Evolutionary conservation across 2,797 vertebrate species (phyloP).

Genomic region (Acridotheres tristis): DNA sequence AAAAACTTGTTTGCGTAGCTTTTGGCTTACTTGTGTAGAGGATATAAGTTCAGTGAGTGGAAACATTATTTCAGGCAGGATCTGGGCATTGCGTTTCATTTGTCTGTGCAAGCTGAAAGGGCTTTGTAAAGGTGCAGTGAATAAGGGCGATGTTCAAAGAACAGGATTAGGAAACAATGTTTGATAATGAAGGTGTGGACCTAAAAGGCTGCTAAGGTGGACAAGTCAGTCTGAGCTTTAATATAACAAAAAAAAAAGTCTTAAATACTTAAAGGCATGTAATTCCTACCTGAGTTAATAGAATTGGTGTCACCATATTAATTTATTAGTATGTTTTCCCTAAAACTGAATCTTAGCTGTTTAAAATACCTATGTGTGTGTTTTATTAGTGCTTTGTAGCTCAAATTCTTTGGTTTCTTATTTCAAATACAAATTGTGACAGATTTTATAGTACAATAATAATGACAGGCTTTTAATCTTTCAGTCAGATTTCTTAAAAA

Average conservation of each 20-base stretch:
- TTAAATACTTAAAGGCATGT: background rate
- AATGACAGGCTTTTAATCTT: background rate
- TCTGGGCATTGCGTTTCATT: background rate
- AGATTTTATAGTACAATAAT: background rate
- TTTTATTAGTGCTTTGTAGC: background rate
- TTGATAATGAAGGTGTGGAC: background rate
- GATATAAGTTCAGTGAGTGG: conserved; percentile 18
- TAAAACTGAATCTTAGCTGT: background rate
- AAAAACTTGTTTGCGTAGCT: conserved; percentile 8
- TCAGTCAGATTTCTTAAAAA: background rate
- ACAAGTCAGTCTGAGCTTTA: background rate
- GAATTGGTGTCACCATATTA: background rate
- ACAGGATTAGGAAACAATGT: background rate
- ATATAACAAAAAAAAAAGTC: background rate
- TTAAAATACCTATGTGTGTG: background rate
- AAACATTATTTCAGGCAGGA: conserved; percentile 17
- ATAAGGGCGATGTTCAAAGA: background rate
- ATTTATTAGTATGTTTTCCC: background rate
- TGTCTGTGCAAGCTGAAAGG: background rate
- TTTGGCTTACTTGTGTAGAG: conserved; percentile 5
- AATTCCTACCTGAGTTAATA: background rate
- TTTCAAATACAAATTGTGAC: background rate
- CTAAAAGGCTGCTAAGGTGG: background rate
- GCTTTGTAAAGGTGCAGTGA: background rate
- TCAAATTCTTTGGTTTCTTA: background rate